phyloP scores from a whole-genome alignment of 2,888 invertebrate genomes.

The Apomyelois bistriatella region DNA sequence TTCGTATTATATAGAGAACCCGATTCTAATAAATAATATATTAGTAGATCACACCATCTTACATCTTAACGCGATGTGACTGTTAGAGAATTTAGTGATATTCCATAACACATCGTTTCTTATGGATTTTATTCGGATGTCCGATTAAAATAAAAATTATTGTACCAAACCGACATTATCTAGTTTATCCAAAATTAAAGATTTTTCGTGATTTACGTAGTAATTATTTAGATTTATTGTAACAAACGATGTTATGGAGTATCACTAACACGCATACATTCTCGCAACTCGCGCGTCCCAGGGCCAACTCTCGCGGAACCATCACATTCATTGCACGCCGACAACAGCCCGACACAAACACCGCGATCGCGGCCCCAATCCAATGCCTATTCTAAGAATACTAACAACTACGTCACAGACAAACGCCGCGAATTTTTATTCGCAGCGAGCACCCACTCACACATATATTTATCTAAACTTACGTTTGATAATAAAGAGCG shows the following conservation, averaged over 20 bases:
- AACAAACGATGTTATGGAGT: neutral
- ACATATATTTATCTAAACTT: neutral
- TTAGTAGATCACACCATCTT: slow-evolving; percentile 37
- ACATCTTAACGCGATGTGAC: slow-evolving; percentile 26
- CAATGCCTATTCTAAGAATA: neutral
- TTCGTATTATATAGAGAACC: slow-evolving; percentile 27
- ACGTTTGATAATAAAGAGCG: neutral
- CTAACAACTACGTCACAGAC: slow-evolving; percentile 4
- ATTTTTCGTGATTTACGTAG: neutral
- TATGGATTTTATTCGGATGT: no score
- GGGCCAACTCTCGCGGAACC: neutral
- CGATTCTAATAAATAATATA: slow-evolving; percentile 33
- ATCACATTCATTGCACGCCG: no score
- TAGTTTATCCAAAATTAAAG: no score
- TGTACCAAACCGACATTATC: no score
- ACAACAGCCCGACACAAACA: neutral
- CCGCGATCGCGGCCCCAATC: neutral
- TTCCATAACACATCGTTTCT: slow-evolving; percentile 2
- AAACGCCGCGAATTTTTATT: neutral
- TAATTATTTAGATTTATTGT: neutral
- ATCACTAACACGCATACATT: neutral
- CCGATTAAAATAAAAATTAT: no score
- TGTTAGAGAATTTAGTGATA: neutral
- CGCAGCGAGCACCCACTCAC: neutral
- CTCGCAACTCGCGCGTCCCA: neutral